Conservation (phyloP, 2,888 invertebrate species). For the Stenodera caucasica region DNA sequence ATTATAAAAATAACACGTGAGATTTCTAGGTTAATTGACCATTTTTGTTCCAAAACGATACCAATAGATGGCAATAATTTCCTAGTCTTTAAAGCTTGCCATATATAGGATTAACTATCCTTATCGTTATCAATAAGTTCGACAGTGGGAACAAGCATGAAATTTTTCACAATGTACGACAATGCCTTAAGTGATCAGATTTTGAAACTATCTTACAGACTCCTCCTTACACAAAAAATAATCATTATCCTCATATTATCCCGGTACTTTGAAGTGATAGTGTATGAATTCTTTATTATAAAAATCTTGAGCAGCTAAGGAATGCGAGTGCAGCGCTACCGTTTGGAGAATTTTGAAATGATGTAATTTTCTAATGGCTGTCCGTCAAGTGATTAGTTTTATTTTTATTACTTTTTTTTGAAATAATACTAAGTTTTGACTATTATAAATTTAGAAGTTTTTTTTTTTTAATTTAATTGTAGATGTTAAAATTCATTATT, state of each 20-base stretch:
- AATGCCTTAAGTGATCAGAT: too few species aligned
- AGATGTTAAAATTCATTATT: too few species aligned
- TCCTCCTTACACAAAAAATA: too few species aligned
- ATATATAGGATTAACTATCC: neutral
- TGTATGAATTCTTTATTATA: neutral
- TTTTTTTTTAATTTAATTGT: neutral
- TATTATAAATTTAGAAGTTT: neutral
- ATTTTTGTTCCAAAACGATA: neutral
- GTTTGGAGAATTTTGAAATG: neutral
- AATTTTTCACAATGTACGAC: too few species aligned
- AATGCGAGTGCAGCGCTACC: neutral
- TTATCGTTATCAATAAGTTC: neutral
- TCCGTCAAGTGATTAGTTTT: neutral
- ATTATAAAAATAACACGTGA: conserved; percentile 1
- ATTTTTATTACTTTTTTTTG: neutral
- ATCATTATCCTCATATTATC: too few species aligned
- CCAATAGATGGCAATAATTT: neutral
- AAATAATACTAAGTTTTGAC: too few species aligned
- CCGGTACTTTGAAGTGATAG: neutral
- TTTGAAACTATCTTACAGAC: too few species aligned
- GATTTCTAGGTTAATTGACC: neutral
- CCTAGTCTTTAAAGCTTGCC: too few species aligned
- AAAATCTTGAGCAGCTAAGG: neutral
- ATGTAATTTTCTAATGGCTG: conserved; percentile 3
- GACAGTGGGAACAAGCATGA: neutral